These are phyloP conservation scores for Ceyx cyanopectus DNA, from an alignment of 2,113 vertebrate species.

Conservation along the genomic window DNA sequence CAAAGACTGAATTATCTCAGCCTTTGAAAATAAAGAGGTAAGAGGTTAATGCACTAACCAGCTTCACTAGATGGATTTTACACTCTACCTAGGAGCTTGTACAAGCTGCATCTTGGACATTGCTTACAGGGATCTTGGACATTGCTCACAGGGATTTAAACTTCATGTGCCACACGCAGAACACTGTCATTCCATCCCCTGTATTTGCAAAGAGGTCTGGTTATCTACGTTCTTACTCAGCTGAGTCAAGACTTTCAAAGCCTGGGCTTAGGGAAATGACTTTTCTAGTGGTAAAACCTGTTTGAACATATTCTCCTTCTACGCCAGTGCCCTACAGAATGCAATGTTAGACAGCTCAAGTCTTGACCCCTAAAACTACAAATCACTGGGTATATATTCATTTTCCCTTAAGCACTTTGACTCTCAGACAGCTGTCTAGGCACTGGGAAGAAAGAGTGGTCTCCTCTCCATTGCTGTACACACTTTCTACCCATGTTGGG, in stretches of 20 bases:
- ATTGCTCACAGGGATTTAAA: too few relatives aligned
- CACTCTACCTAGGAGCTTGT: not conserved
- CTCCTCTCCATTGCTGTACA: not conserved
- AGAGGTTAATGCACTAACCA: not conserved
- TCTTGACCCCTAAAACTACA: not conserved
- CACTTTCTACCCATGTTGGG: not conserved
- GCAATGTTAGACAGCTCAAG: not conserved
- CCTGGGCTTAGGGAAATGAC: not conserved
- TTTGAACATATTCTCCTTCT: not conserved
- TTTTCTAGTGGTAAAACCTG: not conserved
- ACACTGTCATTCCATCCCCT: not conserved
- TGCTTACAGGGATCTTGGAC: not conserved
- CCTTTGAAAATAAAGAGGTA: not conserved
- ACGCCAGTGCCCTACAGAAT: not conserved
- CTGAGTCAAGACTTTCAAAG: not conserved
- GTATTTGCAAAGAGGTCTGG: not conserved
- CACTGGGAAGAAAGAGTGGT: not conserved
- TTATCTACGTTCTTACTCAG: not conserved
- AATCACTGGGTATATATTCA: not conserved
- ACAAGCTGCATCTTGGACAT: not conserved
- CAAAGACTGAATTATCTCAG: not conserved
- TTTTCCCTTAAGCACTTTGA: not conserved
- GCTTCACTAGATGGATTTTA: not conserved
- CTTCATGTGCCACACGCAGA: not conserved
- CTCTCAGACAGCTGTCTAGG: not conserved